A percentile compares a stretch with the other conserved stretches of the same genome.
Evolutionary conservation across 2,113 vertebrate genomes (phyloP).

Genomic region (Pithys albifrons): DNA sequence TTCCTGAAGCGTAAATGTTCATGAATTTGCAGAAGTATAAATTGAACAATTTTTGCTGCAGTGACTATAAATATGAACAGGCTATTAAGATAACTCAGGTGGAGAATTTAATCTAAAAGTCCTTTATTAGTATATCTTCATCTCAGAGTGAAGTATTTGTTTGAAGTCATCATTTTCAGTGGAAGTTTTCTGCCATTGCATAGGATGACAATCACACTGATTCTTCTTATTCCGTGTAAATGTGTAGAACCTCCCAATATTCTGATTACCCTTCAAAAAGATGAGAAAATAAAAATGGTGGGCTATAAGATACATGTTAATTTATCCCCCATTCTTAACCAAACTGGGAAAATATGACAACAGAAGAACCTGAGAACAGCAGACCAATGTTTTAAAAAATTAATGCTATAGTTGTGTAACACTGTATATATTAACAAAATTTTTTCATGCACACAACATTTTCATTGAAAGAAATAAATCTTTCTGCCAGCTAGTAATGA

Average conservation of each 20-base stretch:
- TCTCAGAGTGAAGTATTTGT: conserved; percentile 31
- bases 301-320: not conserved
- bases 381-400: not conserved
- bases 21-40: conserved; percentile 65
- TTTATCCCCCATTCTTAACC: not conserved
- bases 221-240: not conserved
- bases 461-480: not conserved
- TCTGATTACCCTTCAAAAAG: not conserved
- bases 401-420: not conserved
- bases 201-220: not conserved
- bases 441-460: not conserved
- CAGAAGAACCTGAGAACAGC: not conserved
- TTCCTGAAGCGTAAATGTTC: conserved; percentile 45
- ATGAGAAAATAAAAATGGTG: not conserved
- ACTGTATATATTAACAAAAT: not conserved
- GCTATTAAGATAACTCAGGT: conserved; percentile 52
- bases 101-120: conserved; percentile 56
- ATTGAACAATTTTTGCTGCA: conserved; percentile 56
- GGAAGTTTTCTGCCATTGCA: not conserved
- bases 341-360: not conserved
- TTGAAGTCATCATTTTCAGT: not conserved
- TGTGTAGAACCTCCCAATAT: not conserved
- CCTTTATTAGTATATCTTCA: conserved; percentile 23
- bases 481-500: not conserved
- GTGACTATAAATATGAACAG: conserved; percentile 50